Conservation (phyloP, 2,888 invertebrate species). For the Gortyna flavago region DNA sequence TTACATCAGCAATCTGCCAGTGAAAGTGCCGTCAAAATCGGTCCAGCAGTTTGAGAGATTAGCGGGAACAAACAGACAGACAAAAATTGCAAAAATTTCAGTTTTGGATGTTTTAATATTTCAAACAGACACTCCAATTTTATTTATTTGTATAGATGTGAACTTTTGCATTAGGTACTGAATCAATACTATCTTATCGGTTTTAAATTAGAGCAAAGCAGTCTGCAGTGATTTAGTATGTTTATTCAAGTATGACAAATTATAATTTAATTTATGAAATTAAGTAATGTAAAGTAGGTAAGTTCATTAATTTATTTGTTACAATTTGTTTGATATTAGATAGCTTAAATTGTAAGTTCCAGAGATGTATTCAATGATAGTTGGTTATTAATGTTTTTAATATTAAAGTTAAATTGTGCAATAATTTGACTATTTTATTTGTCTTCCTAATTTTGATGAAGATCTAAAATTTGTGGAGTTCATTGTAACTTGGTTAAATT, state of each 20-base stretch:
- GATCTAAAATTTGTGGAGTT: background rate
- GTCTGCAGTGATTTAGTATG: conserved; percentile 13
- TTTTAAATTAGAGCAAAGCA: conserved; percentile 26
- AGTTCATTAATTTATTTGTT: background rate
- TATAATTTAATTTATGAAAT: background rate
- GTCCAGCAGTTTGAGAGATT: too few species aligned
- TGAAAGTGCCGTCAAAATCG: too few species aligned
- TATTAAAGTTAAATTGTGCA: too few species aligned
- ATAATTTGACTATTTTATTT: background rate
- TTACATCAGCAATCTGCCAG: too few species aligned
- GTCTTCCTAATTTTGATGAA: background rate
- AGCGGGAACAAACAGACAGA: too few species aligned
- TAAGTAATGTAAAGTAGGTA: background rate
- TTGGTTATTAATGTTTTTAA: background rate
- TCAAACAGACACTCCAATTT: too few species aligned
- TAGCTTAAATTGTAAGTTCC: background rate
- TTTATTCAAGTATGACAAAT: background rate
- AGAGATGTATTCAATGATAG: background rate
- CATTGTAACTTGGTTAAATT: background rate
- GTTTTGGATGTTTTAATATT: too few species aligned
- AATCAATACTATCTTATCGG: conserved; percentile 28
- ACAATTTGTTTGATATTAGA: background rate
- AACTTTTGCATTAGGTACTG: background rate
- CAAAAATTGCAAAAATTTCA: too few species aligned
- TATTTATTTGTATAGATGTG: too few species aligned